phyloP scores from a whole-genome alignment of 2,888 invertebrate genomes.

The Seira ritae region DNA sequence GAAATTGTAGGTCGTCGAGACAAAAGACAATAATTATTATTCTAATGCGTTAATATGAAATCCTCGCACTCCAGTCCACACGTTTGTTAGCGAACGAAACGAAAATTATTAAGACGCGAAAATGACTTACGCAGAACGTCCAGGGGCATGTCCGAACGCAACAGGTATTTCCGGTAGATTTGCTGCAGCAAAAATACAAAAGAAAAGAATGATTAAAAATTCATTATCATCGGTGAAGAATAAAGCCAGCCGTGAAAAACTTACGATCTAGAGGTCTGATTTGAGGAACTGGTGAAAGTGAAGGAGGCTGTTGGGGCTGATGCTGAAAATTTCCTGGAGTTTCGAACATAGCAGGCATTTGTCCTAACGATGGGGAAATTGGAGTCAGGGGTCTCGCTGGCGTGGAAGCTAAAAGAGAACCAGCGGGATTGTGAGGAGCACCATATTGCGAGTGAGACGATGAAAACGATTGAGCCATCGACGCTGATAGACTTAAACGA shows the following conservation, averaged over 20 bases:
- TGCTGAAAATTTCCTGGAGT: conserved; percentile 8
- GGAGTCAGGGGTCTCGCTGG: conserved; percentile 27
- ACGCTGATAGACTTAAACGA: conserved; percentile 20
- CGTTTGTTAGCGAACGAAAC: too few species aligned
- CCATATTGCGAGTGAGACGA: conserved; percentile 9
- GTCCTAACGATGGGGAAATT: conserved; percentile 22
- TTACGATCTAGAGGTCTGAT: not conserved
- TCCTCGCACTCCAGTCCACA: too few species aligned
- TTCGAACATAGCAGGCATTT: conserved; percentile 28
- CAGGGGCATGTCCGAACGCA: not conserved
- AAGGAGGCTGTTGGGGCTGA: not conserved
- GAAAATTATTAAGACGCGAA: too few species aligned
- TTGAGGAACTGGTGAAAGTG: conserved; percentile 14
- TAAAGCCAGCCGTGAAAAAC: not conserved
- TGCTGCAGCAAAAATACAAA: conserved; percentile 3
- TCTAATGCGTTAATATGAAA: too few species aligned
- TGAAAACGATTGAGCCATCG: conserved; percentile 11
- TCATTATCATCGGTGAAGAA: not conserved
- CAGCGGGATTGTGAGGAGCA: not conserved
- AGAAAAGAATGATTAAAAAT: not conserved
- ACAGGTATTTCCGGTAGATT: conserved; percentile 15
- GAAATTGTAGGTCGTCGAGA: too few species aligned
- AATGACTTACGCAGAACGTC: not conserved
- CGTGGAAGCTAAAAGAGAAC: not conserved
- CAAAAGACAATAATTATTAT: too few species aligned